Evolutionary conservation across 2,888 invertebrate genomes (phyloP).

Genomic region (Drosophila nr. fundita): DNA sequence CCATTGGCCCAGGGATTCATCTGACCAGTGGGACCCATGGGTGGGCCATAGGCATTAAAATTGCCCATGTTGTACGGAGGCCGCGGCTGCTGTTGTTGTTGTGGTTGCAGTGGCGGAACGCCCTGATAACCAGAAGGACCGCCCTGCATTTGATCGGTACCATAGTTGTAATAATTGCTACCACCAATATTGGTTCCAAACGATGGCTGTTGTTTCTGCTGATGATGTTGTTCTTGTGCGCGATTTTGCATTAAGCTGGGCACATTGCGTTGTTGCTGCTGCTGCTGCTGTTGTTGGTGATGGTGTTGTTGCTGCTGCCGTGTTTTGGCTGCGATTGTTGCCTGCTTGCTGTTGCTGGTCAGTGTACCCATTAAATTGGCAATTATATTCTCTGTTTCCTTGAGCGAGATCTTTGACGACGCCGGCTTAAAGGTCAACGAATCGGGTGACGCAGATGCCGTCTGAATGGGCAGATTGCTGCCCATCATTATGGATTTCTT

Average conservation of each 20-base stretch:
- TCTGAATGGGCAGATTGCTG: conserved; percentile 27
- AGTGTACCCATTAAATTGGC: conserved; percentile 88
- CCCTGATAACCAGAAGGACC: conserved; percentile 11
- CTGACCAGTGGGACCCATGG: conserved; percentile 54
- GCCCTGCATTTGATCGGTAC: conserved; percentile 23
- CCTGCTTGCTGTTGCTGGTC: conserved; percentile 59
- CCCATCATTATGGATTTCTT: conserved; percentile 7
- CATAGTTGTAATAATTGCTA: conserved; percentile 31
- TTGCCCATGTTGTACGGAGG: conserved; percentile 46
- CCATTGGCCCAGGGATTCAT: conserved; percentile 52
- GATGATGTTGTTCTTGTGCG: conserved; percentile 1
- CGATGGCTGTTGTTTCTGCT: conserved; percentile 13
- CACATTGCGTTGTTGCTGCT: conserved; percentile 3
- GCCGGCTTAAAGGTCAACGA: conserved; percentile 81
- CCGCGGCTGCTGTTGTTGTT: conserved; percentile 10
- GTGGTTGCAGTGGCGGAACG: conserved; percentile 17
- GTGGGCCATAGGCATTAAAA: conserved; percentile 39
- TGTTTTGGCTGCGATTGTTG: conserved; percentile 25
- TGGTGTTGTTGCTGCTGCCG: conserved; percentile 19
- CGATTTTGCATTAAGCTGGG: conserved; percentile 18
- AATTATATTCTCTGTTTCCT: conserved; percentile 88
- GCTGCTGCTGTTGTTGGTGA: conserved; percentile 12
- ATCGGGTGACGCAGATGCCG: conserved; percentile 62
- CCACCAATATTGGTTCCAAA: conserved; percentile 17
- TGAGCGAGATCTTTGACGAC: conserved; percentile 71